phyloP scores from a whole-genome alignment of 2,888 invertebrate species.

The Icerya purchasi region DNA sequence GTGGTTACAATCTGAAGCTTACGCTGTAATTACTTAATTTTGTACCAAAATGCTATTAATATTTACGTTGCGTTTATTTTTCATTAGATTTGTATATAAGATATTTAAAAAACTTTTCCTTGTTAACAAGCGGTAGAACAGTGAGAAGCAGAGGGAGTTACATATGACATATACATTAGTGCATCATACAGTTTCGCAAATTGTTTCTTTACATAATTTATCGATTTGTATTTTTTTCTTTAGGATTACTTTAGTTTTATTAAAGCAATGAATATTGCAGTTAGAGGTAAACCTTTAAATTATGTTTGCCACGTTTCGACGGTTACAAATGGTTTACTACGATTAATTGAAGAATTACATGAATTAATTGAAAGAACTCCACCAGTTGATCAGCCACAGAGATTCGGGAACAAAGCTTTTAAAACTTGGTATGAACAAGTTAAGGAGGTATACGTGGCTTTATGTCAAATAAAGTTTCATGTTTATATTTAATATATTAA shows the following conservation, averaged over 20 bases:
- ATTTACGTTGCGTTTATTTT: background rate
- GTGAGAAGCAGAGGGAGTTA: no score
- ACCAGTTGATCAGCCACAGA: slow-evolving; percentile 74
- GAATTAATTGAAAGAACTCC: slow-evolving; percentile 59
- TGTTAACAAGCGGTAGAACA: no score
- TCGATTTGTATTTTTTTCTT: no score
- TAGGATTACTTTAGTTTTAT: slow-evolving; percentile 72
- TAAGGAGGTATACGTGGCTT: slow-evolving; percentile 31
- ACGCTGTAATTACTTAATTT: slow-evolving; percentile 34
- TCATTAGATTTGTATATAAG: background rate
- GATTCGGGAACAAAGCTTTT: slow-evolving; percentile 92
- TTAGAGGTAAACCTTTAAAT: slow-evolving; percentile 53
- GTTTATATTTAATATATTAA: no score
- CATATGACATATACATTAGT: no score
- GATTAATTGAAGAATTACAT: slow-evolving; percentile 47
- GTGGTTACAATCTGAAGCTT: slow-evolving; percentile 73
- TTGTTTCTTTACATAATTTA: no score
- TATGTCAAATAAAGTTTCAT: background rate
- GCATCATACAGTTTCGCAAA: no score
- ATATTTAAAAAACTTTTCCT: background rate
- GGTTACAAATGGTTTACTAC: slow-evolving; percentile 36
- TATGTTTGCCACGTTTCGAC: slow-evolving; percentile 39
- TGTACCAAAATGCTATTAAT: background rate
- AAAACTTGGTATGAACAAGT: slow-evolving; percentile 56
- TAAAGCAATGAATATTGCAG: slow-evolving; percentile 62